Conservation (phyloP, 2,888 invertebrate species). For the Agonopterix heracliana region DNA sequence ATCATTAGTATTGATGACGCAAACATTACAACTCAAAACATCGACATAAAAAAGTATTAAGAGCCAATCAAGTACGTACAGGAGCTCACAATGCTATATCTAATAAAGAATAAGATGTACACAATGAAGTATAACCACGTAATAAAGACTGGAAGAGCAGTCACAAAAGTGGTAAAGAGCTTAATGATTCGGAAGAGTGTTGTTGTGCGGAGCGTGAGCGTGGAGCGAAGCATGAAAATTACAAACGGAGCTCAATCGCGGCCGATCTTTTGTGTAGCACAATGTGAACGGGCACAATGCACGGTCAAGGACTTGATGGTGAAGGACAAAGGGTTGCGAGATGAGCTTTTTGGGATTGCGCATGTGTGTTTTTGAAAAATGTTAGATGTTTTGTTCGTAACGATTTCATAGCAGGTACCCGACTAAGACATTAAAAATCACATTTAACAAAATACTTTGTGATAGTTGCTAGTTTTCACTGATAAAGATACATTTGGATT, state of each 20-base stretch:
- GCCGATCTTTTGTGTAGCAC: constrained; percentile 61
- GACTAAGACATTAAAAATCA: too few relatives aligned
- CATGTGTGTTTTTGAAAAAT: not conserved
- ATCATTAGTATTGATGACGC: constrained; percentile 75
- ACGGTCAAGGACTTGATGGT: constrained; percentile 69
- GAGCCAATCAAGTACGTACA: constrained; percentile 62
- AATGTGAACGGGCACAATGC: constrained; percentile 41
- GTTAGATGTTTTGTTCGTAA: not conserved
- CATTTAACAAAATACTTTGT: not conserved
- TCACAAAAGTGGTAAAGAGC: constrained; percentile 62
- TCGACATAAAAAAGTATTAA: constrained; percentile 50
- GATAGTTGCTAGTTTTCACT: not conserved
- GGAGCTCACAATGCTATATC: constrained; percentile 32
- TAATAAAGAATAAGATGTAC: constrained; percentile 48
- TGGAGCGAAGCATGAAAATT: constrained; percentile 69
- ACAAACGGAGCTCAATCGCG: constrained; percentile 62
- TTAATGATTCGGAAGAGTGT: constrained; percentile 74
- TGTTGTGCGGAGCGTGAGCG: constrained; percentile 62
- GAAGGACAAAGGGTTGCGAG: constrained; percentile 57
- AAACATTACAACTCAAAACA: constrained; percentile 62
- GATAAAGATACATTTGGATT: not conserved
- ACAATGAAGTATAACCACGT: constrained; percentile 50
- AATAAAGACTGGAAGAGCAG: constrained; percentile 51
- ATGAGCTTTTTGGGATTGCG: constrained; percentile 24
- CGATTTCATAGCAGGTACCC: not conserved